Percentiles rank a stretch among this genome's conserved stretches.
These are phyloP conservation scores for Pterobdella sp. DNA, from an alignment of 2,888 invertebrate species.

Conservation along the genomic window DNA sequence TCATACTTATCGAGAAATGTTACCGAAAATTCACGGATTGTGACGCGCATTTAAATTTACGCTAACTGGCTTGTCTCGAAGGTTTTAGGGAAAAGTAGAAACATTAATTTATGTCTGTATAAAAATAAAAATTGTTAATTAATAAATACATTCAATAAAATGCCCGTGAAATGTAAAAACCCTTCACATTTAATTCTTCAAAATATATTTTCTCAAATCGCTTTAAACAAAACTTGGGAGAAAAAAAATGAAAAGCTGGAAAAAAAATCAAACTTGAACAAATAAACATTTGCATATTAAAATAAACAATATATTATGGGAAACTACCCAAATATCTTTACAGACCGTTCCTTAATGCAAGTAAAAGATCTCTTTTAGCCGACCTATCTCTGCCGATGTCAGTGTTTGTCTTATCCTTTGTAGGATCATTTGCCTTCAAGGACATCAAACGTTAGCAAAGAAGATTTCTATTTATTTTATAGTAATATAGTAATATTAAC, in stretches of 20 bases:
- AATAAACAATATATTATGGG: background rate
- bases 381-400: conserved; percentile 59
- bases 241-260: background rate
- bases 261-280: background rate
- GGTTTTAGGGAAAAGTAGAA: too few species aligned
- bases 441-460: conserved; percentile 55
- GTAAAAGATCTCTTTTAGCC: conserved; percentile 57
- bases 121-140: too few species aligned
- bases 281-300: background rate
- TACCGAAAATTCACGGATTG: too few species aligned
- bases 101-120: too few species aligned
- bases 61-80: too few species aligned
- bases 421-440: conserved; percentile 56
- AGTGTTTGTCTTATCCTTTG: conserved; percentile 57
- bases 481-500: too few species aligned
- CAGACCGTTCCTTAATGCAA: conserved; percentile 55
- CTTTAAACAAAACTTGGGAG: background rate
- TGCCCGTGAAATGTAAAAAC: too few species aligned
- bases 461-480: too few species aligned
- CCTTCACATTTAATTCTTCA: too few species aligned
- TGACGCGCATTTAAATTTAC: too few species aligned
- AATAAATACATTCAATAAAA: too few species aligned
- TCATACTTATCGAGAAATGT: too few species aligned
- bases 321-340: conserved; percentile 28
- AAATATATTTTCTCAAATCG: background rate